Percentiles rank a stretch among this genome's conserved stretches.
These are phyloP conservation scores for Gymnocypris eckloni DNA, from an alignment of 2,797 vertebrate species.

Conservation along the genomic window DNA sequence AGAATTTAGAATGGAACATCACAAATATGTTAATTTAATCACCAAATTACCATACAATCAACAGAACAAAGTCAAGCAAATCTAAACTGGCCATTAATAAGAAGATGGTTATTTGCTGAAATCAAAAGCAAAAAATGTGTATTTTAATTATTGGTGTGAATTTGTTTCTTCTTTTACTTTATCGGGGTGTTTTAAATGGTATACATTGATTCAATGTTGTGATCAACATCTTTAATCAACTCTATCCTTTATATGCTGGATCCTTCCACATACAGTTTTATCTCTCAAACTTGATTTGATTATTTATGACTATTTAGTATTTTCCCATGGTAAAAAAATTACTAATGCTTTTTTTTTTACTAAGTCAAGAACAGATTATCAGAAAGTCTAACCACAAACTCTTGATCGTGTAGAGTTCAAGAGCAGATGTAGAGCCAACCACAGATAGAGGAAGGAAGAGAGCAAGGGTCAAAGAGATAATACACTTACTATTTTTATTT, in stretches of 20 bases:
- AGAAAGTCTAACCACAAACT: constrained; percentile 10
- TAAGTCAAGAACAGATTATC: neutral
- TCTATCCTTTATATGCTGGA: neutral
- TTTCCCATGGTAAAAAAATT: neutral
- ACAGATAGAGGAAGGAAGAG: neutral
- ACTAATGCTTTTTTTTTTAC: neutral
- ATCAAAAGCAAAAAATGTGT: neutral
- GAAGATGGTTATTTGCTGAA: neutral
- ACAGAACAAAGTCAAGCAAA: neutral
- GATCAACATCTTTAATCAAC: neutral
- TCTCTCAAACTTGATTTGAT: neutral
- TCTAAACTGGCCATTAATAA: neutral
- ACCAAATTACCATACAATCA: neutral
- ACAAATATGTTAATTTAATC: neutral
- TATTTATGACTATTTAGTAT: neutral
- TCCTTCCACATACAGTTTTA: neutral
- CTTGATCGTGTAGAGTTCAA: neutral
- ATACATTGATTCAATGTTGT: neutral
- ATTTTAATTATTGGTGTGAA: neutral
- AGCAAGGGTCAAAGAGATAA: neutral
- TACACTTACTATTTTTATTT: neutral
- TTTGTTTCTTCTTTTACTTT: neutral
- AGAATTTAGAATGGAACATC: neutral
- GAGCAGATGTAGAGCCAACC: neutral
- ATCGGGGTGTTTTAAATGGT: neutral